Base-by-base conservation (phyloP, 2,113 vertebrate species). In the Mesocricetus auratus region DNA sequence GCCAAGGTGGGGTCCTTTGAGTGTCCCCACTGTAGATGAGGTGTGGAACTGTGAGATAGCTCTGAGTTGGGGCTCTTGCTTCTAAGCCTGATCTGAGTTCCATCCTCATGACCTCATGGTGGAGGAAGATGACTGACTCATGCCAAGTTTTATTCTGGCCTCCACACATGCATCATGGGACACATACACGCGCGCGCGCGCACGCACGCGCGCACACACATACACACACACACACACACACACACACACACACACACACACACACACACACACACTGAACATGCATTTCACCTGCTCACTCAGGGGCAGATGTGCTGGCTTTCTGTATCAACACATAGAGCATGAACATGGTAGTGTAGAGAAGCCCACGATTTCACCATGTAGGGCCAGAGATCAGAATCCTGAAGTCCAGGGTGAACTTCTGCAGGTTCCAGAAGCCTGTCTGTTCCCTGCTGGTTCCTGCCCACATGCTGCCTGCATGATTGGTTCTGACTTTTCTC, bases 391-490 rank as follows among this genome's bases (percentile, higher is more conserved):
- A 62, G 50, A 6, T 50, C 36, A 36, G 66, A 36, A 53, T 10
- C 36, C 3, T 58, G 2, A 56, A 53, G 66, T n/a, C 73, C 21
- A 5, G 66, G 58, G 0, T 17, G 4, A 1, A 4, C 2, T 21
- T 39, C 19, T 21, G 1, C 7, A 47, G 60, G 39, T 29, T 33
- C 16, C 29, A 33, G 29, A 1, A 64, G 47, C 22, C 31, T 21
- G 3, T 31, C 42, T 5, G 0, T 3, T 1, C 9, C 56, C 31
- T 26, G 29, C 4, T 31, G 24, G 22, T 26, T 36, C 53, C 2
- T 22, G 19, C 5, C 45, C 12, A 6, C 31, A 19, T 31, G 87
- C 16, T 4, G 0, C 36, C 79, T 5, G 4, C 1, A 2, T 3
- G 8, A 11, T 17, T 21, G 42, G 11, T 26, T 22, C 12, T 31